Base-by-base conservation (phyloP, 2,888 invertebrate genomes). In the Ectobius pallidus region DNA sequence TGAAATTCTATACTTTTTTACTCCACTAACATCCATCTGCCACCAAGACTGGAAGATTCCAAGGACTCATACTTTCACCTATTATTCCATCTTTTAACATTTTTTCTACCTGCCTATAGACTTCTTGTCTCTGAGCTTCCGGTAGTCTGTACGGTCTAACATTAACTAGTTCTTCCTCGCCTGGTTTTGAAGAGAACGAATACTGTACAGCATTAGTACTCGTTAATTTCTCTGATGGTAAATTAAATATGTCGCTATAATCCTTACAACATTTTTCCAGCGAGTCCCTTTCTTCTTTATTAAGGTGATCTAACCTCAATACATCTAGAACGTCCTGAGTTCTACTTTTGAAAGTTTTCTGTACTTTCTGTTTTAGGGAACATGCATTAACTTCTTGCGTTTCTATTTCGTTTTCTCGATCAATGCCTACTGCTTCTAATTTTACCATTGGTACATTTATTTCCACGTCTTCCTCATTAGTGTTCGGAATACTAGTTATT, bases 171-270 rank as follows among this genome's bases (percentile, higher is more conserved):
- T 52, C 1, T 18, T 4, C 16, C 16, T 7, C 1, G 25, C 25
- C 22, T 6, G 18, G 1, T 25, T 1, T 11, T 44, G 6, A 22
- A 20, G 25, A 20, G 18, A 52, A 39, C 20, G n/a, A 20, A 18
- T 69, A 30, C 7, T 20, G 9, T 34, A 30, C 20, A 0, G 30
- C 27, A 30, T 6, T 70, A 7, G 78, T 79, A 16, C 65, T 44
- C 9, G 77, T 76, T 72, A 79, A 69, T 55, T 70, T 32, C 42
- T 79, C 77, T 20, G 72, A 73, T 1, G 75, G 76, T 70, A 78
- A 71, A 75, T 77, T 69, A 69, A 79, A 79, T 16, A 79, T 77
- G 65, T 79, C 72, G 44, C 77, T 76, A 72, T 74, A 79, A 72
- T 79, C 76, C 9, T 52, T 30, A 72, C 77, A 78, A 34, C 75